phyloP scores from a whole-genome alignment of 53 echinoderm and acorn worm genomes.

The Temnopleurus reevesii region DNA sequence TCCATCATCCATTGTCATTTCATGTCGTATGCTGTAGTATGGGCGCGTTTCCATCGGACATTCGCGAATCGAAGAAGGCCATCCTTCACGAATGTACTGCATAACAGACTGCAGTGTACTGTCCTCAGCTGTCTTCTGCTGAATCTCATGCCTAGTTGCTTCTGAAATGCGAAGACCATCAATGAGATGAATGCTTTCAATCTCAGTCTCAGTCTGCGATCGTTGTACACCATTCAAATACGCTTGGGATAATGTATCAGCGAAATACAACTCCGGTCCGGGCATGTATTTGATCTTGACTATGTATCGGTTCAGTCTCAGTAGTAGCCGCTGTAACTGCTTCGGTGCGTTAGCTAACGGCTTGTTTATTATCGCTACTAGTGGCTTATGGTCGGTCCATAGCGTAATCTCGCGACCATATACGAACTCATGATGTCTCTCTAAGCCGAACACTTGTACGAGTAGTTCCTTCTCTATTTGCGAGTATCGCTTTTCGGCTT shows the following conservation, averaged over 20 bases:
- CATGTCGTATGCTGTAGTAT: slow-evolving; percentile 22
- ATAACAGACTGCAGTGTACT: slow-evolving; percentile 47
- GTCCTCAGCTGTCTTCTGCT: slow-evolving; percentile 52
- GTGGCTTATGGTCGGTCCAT: slow-evolving; percentile 68
- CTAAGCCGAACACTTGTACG: slow-evolving; percentile 60
- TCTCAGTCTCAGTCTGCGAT: slow-evolving; percentile 43
- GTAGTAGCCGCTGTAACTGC: slow-evolving; percentile 59
- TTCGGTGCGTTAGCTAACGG: slow-evolving; percentile 62
- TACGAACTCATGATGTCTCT: slow-evolving; percentile 59
- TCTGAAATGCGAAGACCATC: slow-evolving; percentile 56
- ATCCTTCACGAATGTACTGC: slow-evolving; percentile 55
- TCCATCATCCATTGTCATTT: slow-evolving; percentile 33
- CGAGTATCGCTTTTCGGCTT: slow-evolving; percentile 41
- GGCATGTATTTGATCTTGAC: slow-evolving; percentile 63
- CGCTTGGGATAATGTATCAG: slow-evolving; percentile 68
- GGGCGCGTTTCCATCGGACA: neutral
- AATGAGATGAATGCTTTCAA: slow-evolving; percentile 57
- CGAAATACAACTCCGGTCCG: slow-evolving; percentile 61
- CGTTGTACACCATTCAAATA: slow-evolving; percentile 40
- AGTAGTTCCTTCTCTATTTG: slow-evolving; percentile 63
- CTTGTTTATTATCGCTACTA: slow-evolving; percentile 51
- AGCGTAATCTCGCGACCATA: slow-evolving; percentile 51
- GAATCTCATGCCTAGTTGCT: slow-evolving; percentile 32
- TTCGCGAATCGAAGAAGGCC: neutral
- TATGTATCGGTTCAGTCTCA: slow-evolving; percentile 59